Conservation (phyloP, 2,888 invertebrate genomes). For the Tetragonula carbonaria region DNA sequence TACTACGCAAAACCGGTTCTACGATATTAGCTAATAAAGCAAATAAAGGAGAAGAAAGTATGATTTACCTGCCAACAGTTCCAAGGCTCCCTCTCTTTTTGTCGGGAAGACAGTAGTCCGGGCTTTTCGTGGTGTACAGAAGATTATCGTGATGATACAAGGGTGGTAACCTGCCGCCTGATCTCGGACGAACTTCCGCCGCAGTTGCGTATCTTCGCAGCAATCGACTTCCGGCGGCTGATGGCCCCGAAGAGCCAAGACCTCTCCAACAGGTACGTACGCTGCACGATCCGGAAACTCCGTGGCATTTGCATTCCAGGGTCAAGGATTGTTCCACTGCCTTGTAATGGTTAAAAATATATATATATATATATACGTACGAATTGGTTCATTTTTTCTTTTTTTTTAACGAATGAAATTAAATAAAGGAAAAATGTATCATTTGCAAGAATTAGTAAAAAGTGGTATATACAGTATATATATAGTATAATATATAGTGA, state of each 20-base stretch:
- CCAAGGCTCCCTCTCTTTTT: slow-evolving; percentile 90
- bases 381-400: no score
- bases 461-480: no score
- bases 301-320: slow-evolving; percentile 92
- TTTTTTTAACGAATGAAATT: no score
- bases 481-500: no score
- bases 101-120: slow-evolving; percentile 93
- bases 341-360: slow-evolving; percentile 81
- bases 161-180: slow-evolving; percentile 81
- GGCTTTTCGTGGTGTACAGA: slow-evolving; percentile 91
- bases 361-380: no score
- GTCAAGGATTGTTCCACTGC: slow-evolving; percentile 87
- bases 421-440: no score
- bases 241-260: slow-evolving; percentile 85
- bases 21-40: background rate
- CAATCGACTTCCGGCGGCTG: slow-evolving; percentile 85
- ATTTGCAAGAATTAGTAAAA: no score
- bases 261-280: slow-evolving; percentile 93
- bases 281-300: slow-evolving; percentile 93
- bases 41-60: background rate
- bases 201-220: slow-evolving; percentile 87
- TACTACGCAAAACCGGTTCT: background rate
- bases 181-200: slow-evolving; percentile 83
- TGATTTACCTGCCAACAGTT: slow-evolving; percentile 89
- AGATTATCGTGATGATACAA: slow-evolving; percentile 86